phyloP scores from a whole-genome alignment of 2,113 vertebrate genomes.

The Tyrannus savana region DNA sequence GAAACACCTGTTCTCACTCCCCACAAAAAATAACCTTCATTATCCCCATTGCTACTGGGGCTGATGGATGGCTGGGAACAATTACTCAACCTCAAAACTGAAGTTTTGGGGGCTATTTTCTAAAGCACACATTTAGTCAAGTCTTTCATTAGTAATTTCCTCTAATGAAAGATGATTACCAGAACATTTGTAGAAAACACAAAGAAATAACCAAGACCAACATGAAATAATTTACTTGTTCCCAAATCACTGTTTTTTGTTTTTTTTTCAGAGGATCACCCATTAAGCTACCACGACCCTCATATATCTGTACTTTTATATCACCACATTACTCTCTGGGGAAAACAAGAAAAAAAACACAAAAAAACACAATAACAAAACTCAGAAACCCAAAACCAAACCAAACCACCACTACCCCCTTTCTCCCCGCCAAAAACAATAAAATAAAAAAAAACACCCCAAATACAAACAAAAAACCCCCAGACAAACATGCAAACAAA shows the following conservation, averaged over 20 bases:
- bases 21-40: rapidly evolving
- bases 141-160: not conserved
- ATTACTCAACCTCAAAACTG: not conserved
- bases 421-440: too few species aligned
- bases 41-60: not conserved
- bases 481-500: not conserved
- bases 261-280: not conserved
- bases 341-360: not conserved
- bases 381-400: not conserved
- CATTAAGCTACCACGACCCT: not conserved
- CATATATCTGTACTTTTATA: not conserved
- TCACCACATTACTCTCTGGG: not conserved
- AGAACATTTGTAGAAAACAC: not conserved
- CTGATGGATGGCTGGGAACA: not conserved
- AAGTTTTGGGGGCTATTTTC: not conserved
- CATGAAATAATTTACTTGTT: not conserved
- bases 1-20: not conserved
- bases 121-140: not conserved
- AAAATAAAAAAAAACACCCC: not conserved
- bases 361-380: not conserved
- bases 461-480: not conserved
- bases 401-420: not conserved
- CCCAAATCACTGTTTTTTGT: not conserved
- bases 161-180: not conserved
- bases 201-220: not conserved